A percentile compares a stretch with the other conserved stretches of the same genome.
Evolutionary conservation across 2,888 invertebrate genomes (phyloP).

Genomic region (Eristalis tenax): DNA sequence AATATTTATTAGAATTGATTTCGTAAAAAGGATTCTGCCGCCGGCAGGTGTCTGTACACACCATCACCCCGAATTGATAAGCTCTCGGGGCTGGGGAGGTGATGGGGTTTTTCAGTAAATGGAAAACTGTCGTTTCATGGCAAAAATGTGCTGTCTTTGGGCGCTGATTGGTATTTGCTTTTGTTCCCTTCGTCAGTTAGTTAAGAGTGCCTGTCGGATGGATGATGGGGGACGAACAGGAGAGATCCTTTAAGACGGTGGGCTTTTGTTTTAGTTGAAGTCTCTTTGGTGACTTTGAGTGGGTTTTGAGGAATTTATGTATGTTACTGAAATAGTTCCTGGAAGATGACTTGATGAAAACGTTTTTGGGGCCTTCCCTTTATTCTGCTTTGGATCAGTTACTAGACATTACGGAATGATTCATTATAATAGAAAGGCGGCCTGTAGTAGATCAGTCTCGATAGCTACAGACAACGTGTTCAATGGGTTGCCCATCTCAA

Average conservation of each 20-base stretch:
- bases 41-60: not conserved
- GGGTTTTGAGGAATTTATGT: not conserved
- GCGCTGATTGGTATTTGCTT: not conserved
- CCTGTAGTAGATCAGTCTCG: too few relatives aligned
- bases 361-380: too few relatives aligned
- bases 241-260: not conserved
- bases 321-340: too few relatives aligned
- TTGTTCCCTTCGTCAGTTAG: not conserved
- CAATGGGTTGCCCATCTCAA: too few relatives aligned
- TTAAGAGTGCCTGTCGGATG: not conserved
- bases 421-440: too few relatives aligned
- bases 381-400: too few relatives aligned
- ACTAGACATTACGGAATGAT: too few relatives aligned
- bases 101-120: not conserved
- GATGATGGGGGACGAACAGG: not conserved
- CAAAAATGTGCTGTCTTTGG: not conserved
- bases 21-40: not conserved
- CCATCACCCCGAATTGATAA: not conserved
- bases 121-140: not conserved
- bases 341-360: not conserved
- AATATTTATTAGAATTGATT: conserved; percentile 10
- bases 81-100: not conserved
- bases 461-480: too few relatives aligned
- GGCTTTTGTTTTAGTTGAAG: not conserved
- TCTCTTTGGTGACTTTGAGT: not conserved